phyloP scores from a whole-genome alignment of 1,140 invertebrate genomes.

The Acyrthosiphon pisum region DNA sequence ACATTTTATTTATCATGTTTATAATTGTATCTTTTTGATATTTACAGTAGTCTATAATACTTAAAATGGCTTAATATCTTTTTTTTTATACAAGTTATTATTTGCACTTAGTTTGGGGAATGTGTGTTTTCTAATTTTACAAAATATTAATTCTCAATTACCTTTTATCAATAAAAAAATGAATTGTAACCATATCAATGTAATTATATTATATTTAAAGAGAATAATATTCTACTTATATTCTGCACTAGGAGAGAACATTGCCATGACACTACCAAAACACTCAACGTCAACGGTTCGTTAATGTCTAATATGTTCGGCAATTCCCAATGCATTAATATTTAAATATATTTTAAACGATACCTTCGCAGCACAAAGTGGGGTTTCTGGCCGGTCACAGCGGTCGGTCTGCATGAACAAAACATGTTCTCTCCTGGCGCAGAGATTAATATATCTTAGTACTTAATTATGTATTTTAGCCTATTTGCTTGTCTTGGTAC shows the following conservation, averaged over 20 bases:
- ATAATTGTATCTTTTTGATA: neutral
- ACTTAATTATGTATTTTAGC: neutral
- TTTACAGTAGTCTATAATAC: neutral
- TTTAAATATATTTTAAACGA: too few relatives aligned
- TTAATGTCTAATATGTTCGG: too few relatives aligned
- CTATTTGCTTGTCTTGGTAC: constrained; percentile 26
- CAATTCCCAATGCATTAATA: too few relatives aligned
- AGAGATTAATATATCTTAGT: neutral
- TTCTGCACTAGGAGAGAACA: too few relatives aligned
- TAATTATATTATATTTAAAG: neutral
- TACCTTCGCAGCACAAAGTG: too few relatives aligned
- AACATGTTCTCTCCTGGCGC: too few relatives aligned
- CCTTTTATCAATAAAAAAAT: neutral
- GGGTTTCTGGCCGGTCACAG: too few relatives aligned
- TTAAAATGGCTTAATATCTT: neutral
- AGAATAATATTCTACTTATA: neutral
- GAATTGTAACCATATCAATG: too few relatives aligned
- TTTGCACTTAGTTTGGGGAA: neutral
- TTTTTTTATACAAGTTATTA: neutral
- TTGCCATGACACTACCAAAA: too few relatives aligned
- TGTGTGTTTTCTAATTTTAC: neutral
- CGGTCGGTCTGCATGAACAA: too few relatives aligned
- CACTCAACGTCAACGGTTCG: too few relatives aligned
- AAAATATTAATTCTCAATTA: constrained; percentile 29
- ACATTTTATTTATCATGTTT: neutral